phyloP scores from a whole-genome alignment of 2,888 invertebrate genomes.

The Dastarcus helophoroides region DNA sequence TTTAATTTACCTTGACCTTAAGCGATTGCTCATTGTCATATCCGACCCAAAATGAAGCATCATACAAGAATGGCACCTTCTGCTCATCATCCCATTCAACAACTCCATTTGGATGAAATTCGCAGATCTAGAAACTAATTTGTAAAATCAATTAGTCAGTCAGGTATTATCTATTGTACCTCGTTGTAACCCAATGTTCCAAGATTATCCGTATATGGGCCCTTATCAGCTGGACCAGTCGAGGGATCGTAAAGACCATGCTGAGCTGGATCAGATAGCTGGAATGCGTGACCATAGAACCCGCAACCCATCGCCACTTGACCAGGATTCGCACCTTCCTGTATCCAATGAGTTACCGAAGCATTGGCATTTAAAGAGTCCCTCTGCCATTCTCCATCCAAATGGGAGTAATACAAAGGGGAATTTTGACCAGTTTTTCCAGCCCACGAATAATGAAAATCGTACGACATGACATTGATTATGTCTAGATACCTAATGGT shows the following conservation, averaged over 20 bases:
- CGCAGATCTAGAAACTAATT: background rate
- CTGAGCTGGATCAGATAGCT: slow-evolving; percentile 6
- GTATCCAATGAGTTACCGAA: slow-evolving; percentile 9
- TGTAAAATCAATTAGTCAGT: background rate
- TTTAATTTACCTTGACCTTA: background rate
- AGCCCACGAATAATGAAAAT: slow-evolving; percentile 9
- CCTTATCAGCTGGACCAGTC: slow-evolving; percentile 6
- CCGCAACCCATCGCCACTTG: slow-evolving; percentile 11
- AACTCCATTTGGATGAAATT: background rate
- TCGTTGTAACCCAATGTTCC: slow-evolving; percentile 13
- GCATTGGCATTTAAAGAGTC: slow-evolving; percentile 10
- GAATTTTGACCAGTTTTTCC: slow-evolving; percentile 50
- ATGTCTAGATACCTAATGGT: slow-evolving; percentile 11
- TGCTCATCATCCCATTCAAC: background rate
- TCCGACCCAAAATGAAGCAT: background rate
- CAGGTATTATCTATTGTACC: slow-evolving; percentile 5
- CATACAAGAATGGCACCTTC: background rate
- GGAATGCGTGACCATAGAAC: slow-evolving; percentile 10
- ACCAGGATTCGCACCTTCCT: slow-evolving; percentile 7
- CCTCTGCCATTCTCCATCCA: slow-evolving; percentile 24
- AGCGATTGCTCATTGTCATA: background rate
- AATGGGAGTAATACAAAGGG: slow-evolving; percentile 43
- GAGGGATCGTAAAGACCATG: slow-evolving; percentile 8
- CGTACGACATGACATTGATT: slow-evolving; percentile 12
- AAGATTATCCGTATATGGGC: slow-evolving; percentile 10